These are phyloP conservation scores for Drosophila paramelanica DNA, from an alignment of 2,888 invertebrate genomes.

Conservation along the genomic window DNA sequence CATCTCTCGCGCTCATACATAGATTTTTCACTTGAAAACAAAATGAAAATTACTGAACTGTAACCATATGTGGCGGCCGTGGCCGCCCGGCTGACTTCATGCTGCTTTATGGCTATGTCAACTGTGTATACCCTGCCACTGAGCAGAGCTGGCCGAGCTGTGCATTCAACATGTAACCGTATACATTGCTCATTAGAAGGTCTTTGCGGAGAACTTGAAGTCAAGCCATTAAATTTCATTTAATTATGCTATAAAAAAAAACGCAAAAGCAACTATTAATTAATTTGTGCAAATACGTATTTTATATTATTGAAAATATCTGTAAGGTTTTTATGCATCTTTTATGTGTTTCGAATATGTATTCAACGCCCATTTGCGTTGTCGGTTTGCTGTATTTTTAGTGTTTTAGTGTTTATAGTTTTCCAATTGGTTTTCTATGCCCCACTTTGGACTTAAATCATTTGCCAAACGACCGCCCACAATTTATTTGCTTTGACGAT, in stretches of 20 bases:
- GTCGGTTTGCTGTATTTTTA: constrained; percentile 10
- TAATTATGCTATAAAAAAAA: constrained; percentile 53
- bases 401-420: constrained; percentile 42
- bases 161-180: constrained; percentile 10
- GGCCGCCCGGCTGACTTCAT: constrained; percentile 37
- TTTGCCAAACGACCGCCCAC: constrained; percentile 62
- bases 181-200: constrained; percentile 5
- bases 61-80: constrained; percentile 70
- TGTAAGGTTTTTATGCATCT: constrained; percentile 26
- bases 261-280: constrained; percentile 39
- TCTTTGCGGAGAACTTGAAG: constrained; percentile 3
- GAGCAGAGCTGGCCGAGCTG: constrained; percentile 20
- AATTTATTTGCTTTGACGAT: constrained; percentile 50
- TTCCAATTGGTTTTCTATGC: constrained; percentile 35
- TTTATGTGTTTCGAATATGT: constrained; percentile 19
- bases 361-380: constrained; percentile 18
- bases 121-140: constrained; percentile 49
- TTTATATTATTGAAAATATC: constrained; percentile 35
- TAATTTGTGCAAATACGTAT: constrained; percentile 53
- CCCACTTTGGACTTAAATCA: constrained; percentile 41
- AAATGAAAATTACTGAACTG: constrained; percentile 79
- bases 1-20: constrained; percentile 62
- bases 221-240: constrained; percentile 18
- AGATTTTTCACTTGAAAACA: constrained; percentile 69
- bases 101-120: constrained; percentile 60